These are phyloP conservation scores for Notoglanidium macrostoma DNA, from an alignment of 2,797 vertebrate genomes.

Conservation along the genomic window DNA sequence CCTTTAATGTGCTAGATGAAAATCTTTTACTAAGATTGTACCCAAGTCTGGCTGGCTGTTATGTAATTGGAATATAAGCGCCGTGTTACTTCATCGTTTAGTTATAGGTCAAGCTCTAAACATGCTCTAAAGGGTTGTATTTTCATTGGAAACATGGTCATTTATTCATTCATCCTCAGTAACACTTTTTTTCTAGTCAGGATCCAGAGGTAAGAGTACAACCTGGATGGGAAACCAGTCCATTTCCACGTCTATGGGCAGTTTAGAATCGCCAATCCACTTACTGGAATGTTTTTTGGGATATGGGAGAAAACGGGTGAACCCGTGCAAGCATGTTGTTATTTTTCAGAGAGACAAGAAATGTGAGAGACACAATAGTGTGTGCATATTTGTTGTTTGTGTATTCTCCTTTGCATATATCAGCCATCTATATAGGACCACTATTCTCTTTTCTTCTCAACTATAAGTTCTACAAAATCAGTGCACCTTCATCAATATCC, in stretches of 20 bases:
- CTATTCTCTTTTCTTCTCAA: background rate
- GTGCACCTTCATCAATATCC: background rate
- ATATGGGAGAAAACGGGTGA: background rate
- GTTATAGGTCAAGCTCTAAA: background rate
- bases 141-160: background rate
- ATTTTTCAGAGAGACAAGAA: slow-evolving; percentile 18
- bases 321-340: background rate
- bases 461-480: background rate
- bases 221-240: background rate
- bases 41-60: background rate
- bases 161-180: background rate
- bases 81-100: background rate
- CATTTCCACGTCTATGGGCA: background rate
- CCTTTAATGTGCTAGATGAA: background rate
- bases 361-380: slow-evolving; percentile 23
- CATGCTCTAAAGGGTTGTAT: background rate
- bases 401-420: slow-evolving; percentile 33
- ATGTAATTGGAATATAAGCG: background rate
- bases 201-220: background rate
- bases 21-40: background rate
- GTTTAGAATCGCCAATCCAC: background rate
- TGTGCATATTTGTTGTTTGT: slow-evolving; percentile 7
- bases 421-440: background rate
- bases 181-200: background rate
- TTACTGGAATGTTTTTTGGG: background rate